Evolutionary conservation across 2,888 invertebrate species (phyloP).

Genomic region (Rhagonycha fulva): DNA sequence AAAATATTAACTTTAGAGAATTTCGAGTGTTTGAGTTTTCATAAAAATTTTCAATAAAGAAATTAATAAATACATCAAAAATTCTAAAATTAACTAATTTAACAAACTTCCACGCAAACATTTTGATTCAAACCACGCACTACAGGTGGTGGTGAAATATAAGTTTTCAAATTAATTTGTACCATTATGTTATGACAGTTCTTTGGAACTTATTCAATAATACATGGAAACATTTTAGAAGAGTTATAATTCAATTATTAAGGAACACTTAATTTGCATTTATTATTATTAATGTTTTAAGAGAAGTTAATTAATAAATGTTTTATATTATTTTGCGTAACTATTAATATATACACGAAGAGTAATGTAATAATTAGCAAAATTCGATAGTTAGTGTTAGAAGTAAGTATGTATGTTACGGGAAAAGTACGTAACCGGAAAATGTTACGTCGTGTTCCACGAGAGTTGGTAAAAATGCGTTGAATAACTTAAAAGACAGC

Average conservation of each 20-base stretch:
- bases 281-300: background rate
- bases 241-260: background rate
- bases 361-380: too few relatives aligned
- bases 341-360: too few relatives aligned
- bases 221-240: background rate
- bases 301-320: background rate
- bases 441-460: too few relatives aligned
- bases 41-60: too few relatives aligned
- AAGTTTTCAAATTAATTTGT: background rate
- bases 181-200: background rate
- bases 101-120: background rate
- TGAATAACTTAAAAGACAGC: too few relatives aligned
- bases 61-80: background rate
- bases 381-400: too few relatives aligned
- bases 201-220: background rate
- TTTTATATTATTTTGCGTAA: too few relatives aligned
- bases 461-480: too few relatives aligned
- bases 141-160: background rate
- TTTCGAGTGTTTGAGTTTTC: background rate
- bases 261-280: background rate
- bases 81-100: background rate
- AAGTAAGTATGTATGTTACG: too few relatives aligned
- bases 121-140: background rate
- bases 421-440: too few relatives aligned
- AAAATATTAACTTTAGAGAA: background rate